A percentile compares a stretch with the other conserved stretches of the same genome.
Evolutionary conservation across 2,888 invertebrate species (phyloP).

Genomic region (Thera obeliscata): DNA sequence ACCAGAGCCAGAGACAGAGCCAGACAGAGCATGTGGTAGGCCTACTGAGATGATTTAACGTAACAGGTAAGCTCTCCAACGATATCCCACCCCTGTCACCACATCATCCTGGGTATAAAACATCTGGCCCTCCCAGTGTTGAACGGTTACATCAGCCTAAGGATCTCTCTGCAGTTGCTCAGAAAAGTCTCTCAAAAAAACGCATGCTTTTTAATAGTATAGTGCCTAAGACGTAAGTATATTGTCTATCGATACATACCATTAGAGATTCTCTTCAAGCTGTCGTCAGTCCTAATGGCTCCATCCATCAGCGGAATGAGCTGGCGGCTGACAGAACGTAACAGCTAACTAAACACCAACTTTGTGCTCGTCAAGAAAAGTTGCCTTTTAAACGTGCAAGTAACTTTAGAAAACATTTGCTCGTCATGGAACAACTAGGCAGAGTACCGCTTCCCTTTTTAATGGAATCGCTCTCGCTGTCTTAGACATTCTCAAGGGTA

Average conservation of each 20-base stretch:
- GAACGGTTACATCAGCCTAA: too few species aligned
- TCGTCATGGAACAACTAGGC: background rate
- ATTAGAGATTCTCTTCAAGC: conserved; percentile 28
- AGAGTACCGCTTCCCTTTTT: background rate
- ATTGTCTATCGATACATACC: conserved; percentile 14
- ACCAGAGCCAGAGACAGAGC: too few species aligned
- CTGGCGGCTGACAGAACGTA: conserved; percentile 13
- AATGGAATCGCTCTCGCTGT: background rate
- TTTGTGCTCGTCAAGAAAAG: conserved; percentile 18
- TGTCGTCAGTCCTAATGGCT: conserved; percentile 45
- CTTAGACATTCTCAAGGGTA: background rate
- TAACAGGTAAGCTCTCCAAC: too few species aligned
- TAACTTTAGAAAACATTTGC: background rate
- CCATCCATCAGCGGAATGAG: conserved; percentile 44
- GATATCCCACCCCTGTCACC: too few species aligned
- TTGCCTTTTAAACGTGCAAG: conserved; percentile 10
- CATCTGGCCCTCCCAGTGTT: too few species aligned
- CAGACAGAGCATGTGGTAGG: too few species aligned
- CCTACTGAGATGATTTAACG: too few species aligned
- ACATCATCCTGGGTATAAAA: too few species aligned
- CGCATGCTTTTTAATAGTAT: background rate
- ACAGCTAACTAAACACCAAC: conserved; percentile 11
- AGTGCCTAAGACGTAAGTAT: background rate
- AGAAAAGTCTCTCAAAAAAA: background rate
- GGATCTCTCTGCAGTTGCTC: too few species aligned